These are phyloP conservation scores for Psococerastis gibbosa DNA, from an alignment of 2,888 invertebrate species.

Conservation along the genomic window DNA sequence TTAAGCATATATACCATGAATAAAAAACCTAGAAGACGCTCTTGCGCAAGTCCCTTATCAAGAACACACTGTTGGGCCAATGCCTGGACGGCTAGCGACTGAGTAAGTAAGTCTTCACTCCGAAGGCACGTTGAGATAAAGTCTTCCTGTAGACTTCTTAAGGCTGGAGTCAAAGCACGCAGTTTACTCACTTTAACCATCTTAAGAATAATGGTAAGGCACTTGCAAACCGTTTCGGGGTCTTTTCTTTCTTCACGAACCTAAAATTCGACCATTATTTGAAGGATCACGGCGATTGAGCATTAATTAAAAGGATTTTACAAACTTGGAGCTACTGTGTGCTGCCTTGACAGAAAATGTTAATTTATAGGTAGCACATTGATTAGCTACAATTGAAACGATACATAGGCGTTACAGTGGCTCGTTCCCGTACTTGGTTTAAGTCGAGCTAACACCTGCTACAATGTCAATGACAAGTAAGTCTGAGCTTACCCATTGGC, in stretches of 20 bases:
- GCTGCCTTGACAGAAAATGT: no score
- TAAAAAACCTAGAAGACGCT: conserved; percentile 1
- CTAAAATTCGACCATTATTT: no score
- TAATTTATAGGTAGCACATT: no score
- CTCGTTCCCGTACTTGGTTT: no score
- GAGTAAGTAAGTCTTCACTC: conserved; percentile 2
- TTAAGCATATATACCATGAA: conserved; percentile 1
- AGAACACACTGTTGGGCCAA: conserved; percentile 1
- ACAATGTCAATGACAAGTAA: no score
- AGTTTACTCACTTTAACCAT: neutral
- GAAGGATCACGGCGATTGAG: no score
- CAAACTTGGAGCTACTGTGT: no score
- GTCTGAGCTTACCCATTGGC: no score
- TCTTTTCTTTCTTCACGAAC: conserved; percentile 8
- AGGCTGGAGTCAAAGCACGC: neutral
- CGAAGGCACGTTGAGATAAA: neutral
- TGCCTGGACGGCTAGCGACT: conserved; percentile 8
- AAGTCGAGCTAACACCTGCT: no score
- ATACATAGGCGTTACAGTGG: no score
- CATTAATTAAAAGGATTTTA: neutral
- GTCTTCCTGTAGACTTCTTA: neutral
- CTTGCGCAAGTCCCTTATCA: neutral
- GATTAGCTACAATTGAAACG: no score
- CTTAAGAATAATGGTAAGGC: neutral
- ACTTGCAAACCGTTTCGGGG: conserved; percentile 5